phyloP scores from a whole-genome alignment of 2,113 vertebrate genomes.

The Danionella cerebrum region DNA sequence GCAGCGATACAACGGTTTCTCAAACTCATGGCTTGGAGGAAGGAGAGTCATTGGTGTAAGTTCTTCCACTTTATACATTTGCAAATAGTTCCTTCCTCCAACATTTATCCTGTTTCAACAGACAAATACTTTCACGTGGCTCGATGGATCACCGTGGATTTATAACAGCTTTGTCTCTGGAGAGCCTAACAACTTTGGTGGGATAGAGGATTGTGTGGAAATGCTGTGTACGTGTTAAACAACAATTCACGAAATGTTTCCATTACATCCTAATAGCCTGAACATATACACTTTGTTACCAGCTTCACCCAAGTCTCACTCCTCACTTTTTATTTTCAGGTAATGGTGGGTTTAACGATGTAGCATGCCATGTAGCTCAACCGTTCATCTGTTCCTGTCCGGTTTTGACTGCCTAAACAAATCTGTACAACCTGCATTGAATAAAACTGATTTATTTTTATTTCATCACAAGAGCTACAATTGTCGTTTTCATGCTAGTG shows the following conservation, averaged over 20 bases:
- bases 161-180: constrained; percentile 47
- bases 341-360: constrained; percentile 50
- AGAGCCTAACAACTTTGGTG: constrained; percentile 43
- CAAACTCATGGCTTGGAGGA: constrained; percentile 49
- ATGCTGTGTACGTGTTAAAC: constrained; percentile 31
- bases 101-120: constrained; percentile 20
- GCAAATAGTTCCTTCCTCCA: neutral
- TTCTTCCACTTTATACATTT: neutral
- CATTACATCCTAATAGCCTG: too few relatives aligned
- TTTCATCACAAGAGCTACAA: neutral
- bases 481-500: neutral
- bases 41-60: constrained; percentile 41
- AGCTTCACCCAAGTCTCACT: too few relatives aligned
- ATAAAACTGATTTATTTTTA: neutral
- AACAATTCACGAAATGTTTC: neutral
- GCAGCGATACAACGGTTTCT: neutral
- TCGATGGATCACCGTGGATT: constrained; percentile 49
- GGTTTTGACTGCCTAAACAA: neutral
- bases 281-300: too few relatives aligned
- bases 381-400: constrained; percentile 53
- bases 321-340: constrained; percentile 38
- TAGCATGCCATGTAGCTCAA: constrained; percentile 43
- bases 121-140: constrained; percentile 51
- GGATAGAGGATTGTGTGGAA: constrained; percentile 47
- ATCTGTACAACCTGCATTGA: neutral